phyloP scores from a whole-genome alignment of 1,140 invertebrate species.

The Patella vulgata region DNA sequence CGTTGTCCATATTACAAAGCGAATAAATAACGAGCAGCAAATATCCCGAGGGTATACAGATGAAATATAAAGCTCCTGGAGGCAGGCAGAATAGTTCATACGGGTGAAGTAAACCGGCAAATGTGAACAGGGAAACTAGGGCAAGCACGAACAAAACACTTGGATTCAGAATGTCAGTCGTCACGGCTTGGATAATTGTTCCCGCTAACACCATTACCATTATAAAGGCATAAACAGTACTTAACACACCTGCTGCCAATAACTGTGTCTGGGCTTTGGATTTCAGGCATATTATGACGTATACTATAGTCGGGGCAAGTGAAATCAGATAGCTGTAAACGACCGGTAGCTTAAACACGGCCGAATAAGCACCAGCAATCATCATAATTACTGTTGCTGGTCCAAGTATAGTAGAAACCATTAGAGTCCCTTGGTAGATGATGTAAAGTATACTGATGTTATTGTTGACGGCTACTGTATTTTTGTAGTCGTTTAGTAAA shows the following conservation, averaged over 20 bases:
- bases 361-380: slow-evolving; percentile 67
- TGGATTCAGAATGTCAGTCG: slow-evolving; percentile 45
- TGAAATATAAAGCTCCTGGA: slow-evolving; percentile 57
- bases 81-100: slow-evolving; percentile 86
- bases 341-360: slow-evolving; percentile 70
- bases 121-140: slow-evolving; percentile 52
- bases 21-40: slow-evolving; percentile 62
- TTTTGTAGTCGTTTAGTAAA: slow-evolving; percentile 64
- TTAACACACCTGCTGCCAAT: slow-evolving; percentile 43
- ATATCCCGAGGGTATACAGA: slow-evolving; percentile 61
- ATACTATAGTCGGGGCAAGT: slow-evolving; percentile 68
- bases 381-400: slow-evolving; percentile 74
- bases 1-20: slow-evolving; percentile 57
- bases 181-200: slow-evolving; percentile 45
- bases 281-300: slow-evolving; percentile 68
- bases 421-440: slow-evolving; percentile 85
- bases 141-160: slow-evolving; percentile 53
- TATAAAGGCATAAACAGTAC: slow-evolving; percentile 61
- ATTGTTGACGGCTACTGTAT: slow-evolving; percentile 93
- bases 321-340: slow-evolving; percentile 64
- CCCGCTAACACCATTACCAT: slow-evolving; percentile 64
- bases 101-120: slow-evolving; percentile 58
- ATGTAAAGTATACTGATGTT: slow-evolving; percentile 97
- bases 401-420: slow-evolving; percentile 80
- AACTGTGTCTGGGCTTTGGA: slow-evolving; percentile 68